Percentiles rank a stretch among this genome's conserved stretches.
Evolutionary conservation across 2,797 vertebrate genomes (phyloP).

Genomic region (Intellagama lesueurii): DNA sequence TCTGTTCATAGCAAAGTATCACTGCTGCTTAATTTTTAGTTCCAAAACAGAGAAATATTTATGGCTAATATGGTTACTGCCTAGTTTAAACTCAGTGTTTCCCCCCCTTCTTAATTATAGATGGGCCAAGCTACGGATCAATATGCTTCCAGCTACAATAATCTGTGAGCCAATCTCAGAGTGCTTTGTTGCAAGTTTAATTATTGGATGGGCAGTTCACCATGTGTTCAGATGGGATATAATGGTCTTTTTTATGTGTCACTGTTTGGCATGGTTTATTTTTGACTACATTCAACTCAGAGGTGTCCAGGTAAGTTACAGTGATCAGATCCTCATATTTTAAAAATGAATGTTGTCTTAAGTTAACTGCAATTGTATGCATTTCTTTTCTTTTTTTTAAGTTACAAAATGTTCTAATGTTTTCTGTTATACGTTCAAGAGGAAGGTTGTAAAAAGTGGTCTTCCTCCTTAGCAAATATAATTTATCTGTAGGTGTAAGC

Average conservation of each 20-base stretch:
- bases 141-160: conserved; percentile 96
- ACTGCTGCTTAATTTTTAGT: background rate
- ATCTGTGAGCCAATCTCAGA: conserved; percentile 94
- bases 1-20: background rate
- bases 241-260: conserved; percentile 99
- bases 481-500: background rate
- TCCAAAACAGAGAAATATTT: background rate
- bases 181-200: conserved; percentile 96
- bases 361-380: background rate
- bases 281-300: conserved; percentile 95
- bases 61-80: background rate
- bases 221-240: conserved; percentile 97
- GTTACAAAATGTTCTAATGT: background rate
- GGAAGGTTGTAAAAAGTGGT: background rate
- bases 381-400: background rate
- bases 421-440: background rate
- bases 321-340: background rate
- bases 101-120: conserved; percentile 72
- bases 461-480: background rate
- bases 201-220: conserved; percentile 97
- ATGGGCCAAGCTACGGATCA: conserved; percentile 96
- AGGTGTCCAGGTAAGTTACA: conserved; percentile 91
- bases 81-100: background rate
- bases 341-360: background rate
- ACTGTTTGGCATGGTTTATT: conserved; percentile 97